Evolutionary conservation across 1,140 invertebrate species (phyloP), one percentile per base, ranked within the genome.

Genomic region (Drosophila triauraria): DNA sequence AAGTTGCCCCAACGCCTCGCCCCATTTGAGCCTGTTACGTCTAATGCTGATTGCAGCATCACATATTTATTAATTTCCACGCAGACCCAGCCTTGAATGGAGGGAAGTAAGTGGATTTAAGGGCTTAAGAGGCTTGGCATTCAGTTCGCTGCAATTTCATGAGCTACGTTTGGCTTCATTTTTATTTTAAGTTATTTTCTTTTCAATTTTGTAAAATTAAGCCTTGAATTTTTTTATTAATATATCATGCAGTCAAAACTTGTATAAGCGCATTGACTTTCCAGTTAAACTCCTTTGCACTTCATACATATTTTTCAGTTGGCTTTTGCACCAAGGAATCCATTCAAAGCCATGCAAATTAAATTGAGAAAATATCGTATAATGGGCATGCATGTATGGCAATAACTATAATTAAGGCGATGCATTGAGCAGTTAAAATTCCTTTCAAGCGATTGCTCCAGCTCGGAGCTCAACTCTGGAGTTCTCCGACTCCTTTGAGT

Each of bases 31-130:
- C 54, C 68, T 60, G 27, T 70, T 57, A 54, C 43, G 47, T 63
- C 54, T 47, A 77, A 70, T 80, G 75, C 48, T 82, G 62, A 87
- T 86, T 87, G 80, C 63, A 61, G 51, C 63, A 83, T 87, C 59
- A 67, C 60, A 86, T 78, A 79, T 79, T 79, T 79, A 79, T 78
- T 72, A 78, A 78, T 78, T 70, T 78, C 51, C 30, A 56, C 30
- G 35, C 48, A 51, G 20, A 25, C 23, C 23, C 8, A 10, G 51
- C 17, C 30, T 23, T 7, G 17, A 30, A 17, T 27, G 56, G 9
- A 4, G 8, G 9, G 1, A 17, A 17, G 9, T 20, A 13, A 15
- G 20, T 12, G 23, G 15, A 2, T 27, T 15, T 12, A 38, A 20
- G 56, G 23, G 30, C n/a, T 46, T 20, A 9, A 46, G 40, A 0